Conservation (phyloP, 2,797 vertebrate species). For the Rachycentron canadum region DNA sequence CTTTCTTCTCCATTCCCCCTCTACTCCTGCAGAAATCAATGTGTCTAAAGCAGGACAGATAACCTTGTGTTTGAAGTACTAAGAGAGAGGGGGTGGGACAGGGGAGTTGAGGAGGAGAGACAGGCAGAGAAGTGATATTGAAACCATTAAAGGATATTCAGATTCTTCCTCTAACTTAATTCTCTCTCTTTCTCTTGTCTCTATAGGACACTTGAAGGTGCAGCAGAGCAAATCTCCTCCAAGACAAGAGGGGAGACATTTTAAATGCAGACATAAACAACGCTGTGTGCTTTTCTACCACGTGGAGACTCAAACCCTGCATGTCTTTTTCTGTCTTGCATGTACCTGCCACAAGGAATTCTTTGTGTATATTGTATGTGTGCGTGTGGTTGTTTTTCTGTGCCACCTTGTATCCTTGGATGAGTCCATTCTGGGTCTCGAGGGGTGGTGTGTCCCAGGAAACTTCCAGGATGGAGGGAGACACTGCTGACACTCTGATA, state of each 20-base stretch:
- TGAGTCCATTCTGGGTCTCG: constrained; percentile 95
- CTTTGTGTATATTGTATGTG: constrained; percentile 2
- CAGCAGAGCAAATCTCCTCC: constrained; percentile 49
- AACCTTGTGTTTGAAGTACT: constrained; percentile 83
- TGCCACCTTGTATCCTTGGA: constrained; percentile 96
- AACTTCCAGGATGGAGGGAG: constrained; percentile 93
- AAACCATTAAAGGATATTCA: constrained; percentile 78
- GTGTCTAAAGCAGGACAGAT: constrained; percentile 79
- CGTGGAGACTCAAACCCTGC: neutral
- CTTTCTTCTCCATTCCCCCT: constrained; percentile 61
- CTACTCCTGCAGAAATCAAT: constrained; percentile 75
- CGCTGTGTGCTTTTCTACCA: constrained; percentile 14
- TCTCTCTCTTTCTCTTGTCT: constrained; percentile 30
- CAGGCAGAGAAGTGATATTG: constrained; percentile 61
- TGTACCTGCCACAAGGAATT: neutral
- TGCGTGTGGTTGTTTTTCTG: constrained; percentile 23
- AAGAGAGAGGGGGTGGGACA: constrained; percentile 57
- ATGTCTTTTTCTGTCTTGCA: neutral
- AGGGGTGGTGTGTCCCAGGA: constrained; percentile 93
- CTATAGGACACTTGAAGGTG: constrained; percentile 64
- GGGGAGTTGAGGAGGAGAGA: constrained; percentile 31
- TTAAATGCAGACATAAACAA: constrained; percentile 26
- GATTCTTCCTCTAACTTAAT: constrained; percentile 66
- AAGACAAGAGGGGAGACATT: constrained; percentile 35
- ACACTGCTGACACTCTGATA: constrained; percentile 88